phyloP scores from a whole-genome alignment of 2,797 vertebrate genomes.

The Channallabes apus region DNA sequence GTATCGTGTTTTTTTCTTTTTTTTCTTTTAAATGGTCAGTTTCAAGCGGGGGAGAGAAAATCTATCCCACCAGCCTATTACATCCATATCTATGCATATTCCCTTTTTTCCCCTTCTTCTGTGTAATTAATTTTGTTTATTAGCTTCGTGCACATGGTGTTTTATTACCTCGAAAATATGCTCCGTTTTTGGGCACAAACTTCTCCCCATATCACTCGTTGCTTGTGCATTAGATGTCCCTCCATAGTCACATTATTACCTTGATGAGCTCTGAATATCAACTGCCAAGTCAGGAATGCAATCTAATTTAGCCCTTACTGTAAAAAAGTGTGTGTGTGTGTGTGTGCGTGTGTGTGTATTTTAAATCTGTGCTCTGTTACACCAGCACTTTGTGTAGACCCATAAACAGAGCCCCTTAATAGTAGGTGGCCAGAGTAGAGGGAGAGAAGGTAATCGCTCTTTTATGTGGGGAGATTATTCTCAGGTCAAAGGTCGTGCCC shows the following conservation, averaged over 20 bases:
- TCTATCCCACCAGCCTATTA: neutral
- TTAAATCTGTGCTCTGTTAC: constrained; percentile 52
- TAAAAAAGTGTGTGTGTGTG: constrained; percentile 47
- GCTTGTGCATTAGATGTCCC: constrained; percentile 40
- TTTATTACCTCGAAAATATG: constrained; percentile 20
- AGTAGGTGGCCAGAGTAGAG: constrained; percentile 65
- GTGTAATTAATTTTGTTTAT: constrained; percentile 26
- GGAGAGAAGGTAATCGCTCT: constrained; percentile 66
- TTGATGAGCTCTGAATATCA: constrained; percentile 47
- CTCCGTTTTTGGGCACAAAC: constrained; percentile 18
- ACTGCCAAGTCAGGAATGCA: constrained; percentile 41
- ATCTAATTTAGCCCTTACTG: constrained; percentile 43
- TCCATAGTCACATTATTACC: constrained; percentile 44
- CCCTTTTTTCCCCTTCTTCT: constrained; percentile 31
- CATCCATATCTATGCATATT: constrained; percentile 13
- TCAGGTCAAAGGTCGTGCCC: constrained; percentile 77
- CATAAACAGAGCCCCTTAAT: constrained; percentile 75
- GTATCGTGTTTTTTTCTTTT: neutral
- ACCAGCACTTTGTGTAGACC: constrained; percentile 62
- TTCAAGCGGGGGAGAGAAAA: neutral
- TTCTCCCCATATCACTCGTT: constrained; percentile 9
- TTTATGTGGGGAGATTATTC: constrained; percentile 66
- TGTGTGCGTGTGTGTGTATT: constrained; percentile 32
- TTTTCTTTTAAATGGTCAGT: neutral
- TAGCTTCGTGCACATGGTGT: constrained; percentile 21